A percentile compares a stretch with the other conserved stretches of the same genome.
Conservation (phyloP, 2,113 vertebrate species). For the Sakesphorus luctuosus region DNA sequence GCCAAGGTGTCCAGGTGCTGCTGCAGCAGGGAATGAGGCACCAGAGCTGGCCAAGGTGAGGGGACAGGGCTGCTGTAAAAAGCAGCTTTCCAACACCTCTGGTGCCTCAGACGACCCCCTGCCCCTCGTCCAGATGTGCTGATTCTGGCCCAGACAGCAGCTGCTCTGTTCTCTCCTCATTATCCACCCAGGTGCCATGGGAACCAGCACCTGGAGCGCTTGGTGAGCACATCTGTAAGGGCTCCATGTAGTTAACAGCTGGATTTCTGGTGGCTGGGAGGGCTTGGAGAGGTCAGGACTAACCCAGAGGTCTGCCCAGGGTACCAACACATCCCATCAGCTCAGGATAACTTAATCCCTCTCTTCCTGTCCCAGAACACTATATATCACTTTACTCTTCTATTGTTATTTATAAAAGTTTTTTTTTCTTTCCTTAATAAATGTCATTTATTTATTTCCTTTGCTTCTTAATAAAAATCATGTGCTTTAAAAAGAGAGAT, state of each 20-base stretch:
- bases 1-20: not conserved
- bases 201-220: not conserved
- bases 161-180: conserved; percentile 4
- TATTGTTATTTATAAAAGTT: conserved; percentile 48
- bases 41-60: fast-evolving
- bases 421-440: not conserved
- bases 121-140: not conserved
- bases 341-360: conserved; percentile 32
- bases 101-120: not conserved
- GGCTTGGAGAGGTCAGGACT: not conserved
- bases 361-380: not conserved
- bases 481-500: not conserved
- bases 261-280: not conserved
- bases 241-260: not conserved
- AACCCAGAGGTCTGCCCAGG: fast-evolving
- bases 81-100: not conserved
- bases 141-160: not conserved
- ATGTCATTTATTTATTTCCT: conserved; percentile 41
- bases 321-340: fast-evolving
- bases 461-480: not conserved
- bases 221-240: not conserved
- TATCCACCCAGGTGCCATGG: not conserved
- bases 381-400: conserved; percentile 1
- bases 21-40: not conserved
- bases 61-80: not conserved